Base-by-base conservation (phyloP, 2,888 invertebrate genomes). In the Meganola albula region DNA sequence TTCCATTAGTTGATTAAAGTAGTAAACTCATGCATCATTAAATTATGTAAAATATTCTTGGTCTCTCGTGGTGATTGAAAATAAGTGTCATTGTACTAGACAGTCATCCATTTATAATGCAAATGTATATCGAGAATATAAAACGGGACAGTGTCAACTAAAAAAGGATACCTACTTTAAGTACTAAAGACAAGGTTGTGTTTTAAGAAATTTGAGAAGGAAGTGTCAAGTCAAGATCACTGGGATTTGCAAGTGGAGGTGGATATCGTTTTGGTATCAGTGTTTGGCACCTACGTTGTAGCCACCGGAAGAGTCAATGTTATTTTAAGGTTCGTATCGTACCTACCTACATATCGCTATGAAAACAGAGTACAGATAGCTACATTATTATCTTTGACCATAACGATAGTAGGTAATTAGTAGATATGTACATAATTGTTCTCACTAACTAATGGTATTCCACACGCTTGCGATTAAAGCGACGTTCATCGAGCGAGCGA, bases 301-400 rank as follows among this genome's bases (percentile, higher is more conserved):
- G 58, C 68, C 70, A 72, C 72, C 73, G 74, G 74, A 77, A 75
- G 74, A 74, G 74, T 75, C 73, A 83, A 84, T 84, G 83, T 73
- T 80, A 75, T 78, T 75, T 74, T 82, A 78, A 80, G 82, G 83
- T 83, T 68, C 47, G 74, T 67, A 34, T 24, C 42, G 42, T 42
- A 58, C 50, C 46, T 58, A 45, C 30, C 31, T 51, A 41, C 40
- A 57, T 20, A 20, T 24, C 11, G 18, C 27, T 44, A 45, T 44
- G 40, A 43, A 57, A 52, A 42, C 44, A 41, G 35, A 47, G n/a
- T n/a, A n/a, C n/a, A n/a, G n/a, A n/a, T n/a, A n/a, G n/a, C n/a
- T n/a, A n/a, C n/a, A n/a, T n/a, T n/a, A n/a, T n/a, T n/a, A n/a
- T n/a, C n/a, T n/a, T n/a, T n/a, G n/a, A n/a, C n/a, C n/a, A n/a